These are phyloP conservation scores for Amphipyra tragopoginis DNA, from an alignment of 2,888 invertebrate species.

Conservation along the genomic window DNA sequence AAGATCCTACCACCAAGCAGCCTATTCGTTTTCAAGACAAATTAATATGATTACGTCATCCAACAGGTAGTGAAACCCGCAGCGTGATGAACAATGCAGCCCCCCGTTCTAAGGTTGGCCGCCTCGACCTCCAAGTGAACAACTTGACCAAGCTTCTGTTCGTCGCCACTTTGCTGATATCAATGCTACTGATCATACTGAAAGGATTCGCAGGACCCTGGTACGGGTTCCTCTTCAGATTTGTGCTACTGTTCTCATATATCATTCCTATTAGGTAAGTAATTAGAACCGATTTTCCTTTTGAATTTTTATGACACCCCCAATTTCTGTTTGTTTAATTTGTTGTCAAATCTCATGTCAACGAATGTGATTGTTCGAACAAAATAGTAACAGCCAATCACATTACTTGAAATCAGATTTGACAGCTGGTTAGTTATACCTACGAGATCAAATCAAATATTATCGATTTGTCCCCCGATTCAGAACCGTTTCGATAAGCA, in stretches of 20 bases:
- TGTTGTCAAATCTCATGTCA: no score
- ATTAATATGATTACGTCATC: neutral
- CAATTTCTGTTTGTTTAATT: no score
- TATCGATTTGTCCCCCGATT: no score
- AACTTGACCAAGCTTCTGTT: constrained; percentile 98
- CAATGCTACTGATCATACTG: constrained; percentile 98
- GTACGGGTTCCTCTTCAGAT: constrained; percentile 99
- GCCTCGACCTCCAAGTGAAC: constrained; percentile 98
- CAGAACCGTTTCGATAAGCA: no score
- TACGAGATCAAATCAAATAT: no score
- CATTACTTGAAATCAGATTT: no score
- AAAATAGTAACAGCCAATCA: no score
- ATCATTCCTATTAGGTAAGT: constrained; percentile 98
- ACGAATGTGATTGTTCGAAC: no score
- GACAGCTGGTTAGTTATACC: no score
- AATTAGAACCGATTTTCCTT: neutral
- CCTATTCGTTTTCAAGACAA: no score
- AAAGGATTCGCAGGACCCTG: constrained; percentile 99
- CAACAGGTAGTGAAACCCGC: constrained; percentile 96
- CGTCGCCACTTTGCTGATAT: constrained; percentile 96
- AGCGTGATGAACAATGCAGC: constrained; percentile 99
- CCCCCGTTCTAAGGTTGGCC: constrained; percentile 98
- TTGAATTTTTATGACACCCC: neutral
- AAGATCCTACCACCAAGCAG: no score
- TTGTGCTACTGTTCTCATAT: constrained; percentile 99